Evolutionary conservation across 1,140 invertebrate genomes (phyloP).

Genomic region (Nylanderia fulva): DNA sequence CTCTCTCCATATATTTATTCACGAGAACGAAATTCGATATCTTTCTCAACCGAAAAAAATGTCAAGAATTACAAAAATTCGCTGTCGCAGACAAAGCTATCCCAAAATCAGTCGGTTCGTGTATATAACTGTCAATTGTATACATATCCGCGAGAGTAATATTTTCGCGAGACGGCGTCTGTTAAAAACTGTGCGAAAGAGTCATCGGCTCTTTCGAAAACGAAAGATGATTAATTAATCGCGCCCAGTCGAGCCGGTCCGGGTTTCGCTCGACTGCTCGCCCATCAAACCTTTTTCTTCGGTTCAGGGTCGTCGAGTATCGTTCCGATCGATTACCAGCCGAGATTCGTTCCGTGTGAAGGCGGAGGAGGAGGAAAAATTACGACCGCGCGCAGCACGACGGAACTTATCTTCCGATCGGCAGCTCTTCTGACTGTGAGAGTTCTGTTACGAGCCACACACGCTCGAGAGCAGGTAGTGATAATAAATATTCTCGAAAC

Average conservation of each 20-base stretch:
- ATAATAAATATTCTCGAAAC: slow-evolving; percentile 47
- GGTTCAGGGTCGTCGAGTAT: slow-evolving; percentile 71
- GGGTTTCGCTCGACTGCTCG: slow-evolving; percentile 70
- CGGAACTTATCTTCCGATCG: slow-evolving; percentile 39
- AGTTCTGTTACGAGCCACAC: slow-evolving; percentile 52
- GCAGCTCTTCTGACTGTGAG: slow-evolving; percentile 16
- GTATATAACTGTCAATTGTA: neutral
- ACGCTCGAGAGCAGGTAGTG: slow-evolving; percentile 52
- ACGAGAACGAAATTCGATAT: neutral
- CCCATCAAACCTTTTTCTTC: slow-evolving; percentile 71
- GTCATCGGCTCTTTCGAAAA: slow-evolving; percentile 64
- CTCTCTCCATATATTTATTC: neutral
- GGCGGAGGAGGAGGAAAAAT: slow-evolving; percentile 7
- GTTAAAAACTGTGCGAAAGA: slow-evolving; percentile 31
- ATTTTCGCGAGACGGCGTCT: neutral
- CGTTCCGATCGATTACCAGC: slow-evolving; percentile 72
- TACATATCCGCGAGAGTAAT: neutral
- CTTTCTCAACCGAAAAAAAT: neutral
- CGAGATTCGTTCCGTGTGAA: slow-evolving; percentile 58
- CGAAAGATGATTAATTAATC: slow-evolving; percentile 74
- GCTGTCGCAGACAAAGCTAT: neutral
- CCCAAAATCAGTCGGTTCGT: neutral
- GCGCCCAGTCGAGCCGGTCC: slow-evolving; percentile 64
- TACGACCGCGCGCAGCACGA: slow-evolving; percentile 17
- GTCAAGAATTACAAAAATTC: neutral